Conservation (phyloP, 1,140 invertebrate genomes). For the Thaumetopoea pityocampa region DNA sequence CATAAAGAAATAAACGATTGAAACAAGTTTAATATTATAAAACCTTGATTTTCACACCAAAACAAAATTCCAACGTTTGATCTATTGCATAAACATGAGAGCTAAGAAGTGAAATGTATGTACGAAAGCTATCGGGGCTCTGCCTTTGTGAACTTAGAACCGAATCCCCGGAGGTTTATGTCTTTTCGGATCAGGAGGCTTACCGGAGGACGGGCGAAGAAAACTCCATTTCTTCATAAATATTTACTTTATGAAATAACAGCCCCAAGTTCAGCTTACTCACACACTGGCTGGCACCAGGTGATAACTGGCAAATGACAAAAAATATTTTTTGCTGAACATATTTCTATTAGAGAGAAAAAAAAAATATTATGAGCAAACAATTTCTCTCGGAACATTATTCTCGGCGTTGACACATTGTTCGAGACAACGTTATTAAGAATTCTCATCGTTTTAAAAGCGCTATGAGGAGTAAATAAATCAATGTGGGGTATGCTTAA, state of each 20-base stretch:
- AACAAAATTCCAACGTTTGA: too few relatives aligned
- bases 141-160: constrained; percentile 67
- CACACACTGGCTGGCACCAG: constrained; percentile 53
- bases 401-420: too few relatives aligned
- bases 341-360: constrained; percentile 24
- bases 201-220: constrained; percentile 52
- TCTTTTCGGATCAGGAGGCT: constrained; percentile 71
- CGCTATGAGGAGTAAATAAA: constrained; percentile 6
- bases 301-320: constrained; percentile 64
- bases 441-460: constrained; percentile 1
- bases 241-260: constrained; percentile 76
- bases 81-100: too few relatives aligned
- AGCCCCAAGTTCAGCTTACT: constrained; percentile 53
- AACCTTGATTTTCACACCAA: too few relatives aligned
- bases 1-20: too few relatives aligned
- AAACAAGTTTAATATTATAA: too few relatives aligned
- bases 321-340: constrained; percentile 45
- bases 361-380: constrained; percentile 7
- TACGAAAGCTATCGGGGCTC: constrained; percentile 28
- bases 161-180: constrained; percentile 70
- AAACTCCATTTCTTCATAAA: constrained; percentile 71
- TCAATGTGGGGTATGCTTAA: constrained; percentile 4
- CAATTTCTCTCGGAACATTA: not conserved
- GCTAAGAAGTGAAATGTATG: constrained; percentile 6
- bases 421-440: not conserved